These are phyloP conservation scores for Chrysocyon brachyurus DNA, from an alignment of 2,797 vertebrate genomes.

Conservation along the genomic window DNA sequence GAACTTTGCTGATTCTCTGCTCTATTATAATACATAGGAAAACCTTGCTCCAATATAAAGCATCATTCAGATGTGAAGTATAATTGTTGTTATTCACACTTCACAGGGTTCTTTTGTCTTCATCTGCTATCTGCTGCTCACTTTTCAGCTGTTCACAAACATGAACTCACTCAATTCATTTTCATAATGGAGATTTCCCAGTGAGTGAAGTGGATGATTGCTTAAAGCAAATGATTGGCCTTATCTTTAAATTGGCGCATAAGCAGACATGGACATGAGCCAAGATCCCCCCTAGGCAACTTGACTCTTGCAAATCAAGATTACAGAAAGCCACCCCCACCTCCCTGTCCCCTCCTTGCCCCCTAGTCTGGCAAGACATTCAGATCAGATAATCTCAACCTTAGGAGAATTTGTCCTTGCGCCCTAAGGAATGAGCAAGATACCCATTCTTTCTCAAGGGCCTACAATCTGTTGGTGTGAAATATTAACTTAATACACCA, in stretches of 20 bases:
- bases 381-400: not conserved
- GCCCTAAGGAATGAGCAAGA: not conserved
- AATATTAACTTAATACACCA: not conserved
- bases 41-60: not conserved
- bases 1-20: not conserved
- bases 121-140: not conserved
- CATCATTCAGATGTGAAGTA: not conserved
- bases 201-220: not conserved
- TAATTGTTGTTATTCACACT: not conserved
- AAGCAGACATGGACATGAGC: not conserved
- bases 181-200: not conserved
- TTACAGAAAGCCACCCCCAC: not conserved
- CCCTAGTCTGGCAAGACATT: not conserved
- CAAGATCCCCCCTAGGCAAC: not conserved
- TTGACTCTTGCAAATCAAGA: not conserved
- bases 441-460: not conserved
- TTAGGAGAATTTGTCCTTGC: not conserved
- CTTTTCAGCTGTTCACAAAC: not conserved
- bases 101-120: not conserved
- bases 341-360: rapidly evolving
- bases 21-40: not conserved
- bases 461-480: not conserved
- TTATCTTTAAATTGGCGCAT: not conserved
- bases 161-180: not conserved
- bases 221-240: not conserved